Percentiles rank a stretch among this genome's conserved stretches.
Evolutionary conservation across 2,113 vertebrate genomes (phyloP).

Genomic region (Bolborhynchus lineola): DNA sequence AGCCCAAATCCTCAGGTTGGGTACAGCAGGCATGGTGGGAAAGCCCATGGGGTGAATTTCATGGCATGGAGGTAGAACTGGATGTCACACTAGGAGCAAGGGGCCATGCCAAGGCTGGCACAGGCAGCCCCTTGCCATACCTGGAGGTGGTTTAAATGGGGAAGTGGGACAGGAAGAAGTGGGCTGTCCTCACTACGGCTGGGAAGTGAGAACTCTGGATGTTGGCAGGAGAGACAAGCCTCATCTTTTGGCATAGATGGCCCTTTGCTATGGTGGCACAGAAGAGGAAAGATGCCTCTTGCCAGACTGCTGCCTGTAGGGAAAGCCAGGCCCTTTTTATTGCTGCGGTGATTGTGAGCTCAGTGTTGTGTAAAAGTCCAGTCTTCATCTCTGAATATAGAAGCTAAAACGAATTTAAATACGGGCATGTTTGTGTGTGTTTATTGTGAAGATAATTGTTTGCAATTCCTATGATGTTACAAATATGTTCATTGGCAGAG

Average conservation of each 20-base stretch:
- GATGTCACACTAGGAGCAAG: fast-evolving
- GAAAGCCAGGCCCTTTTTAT: not conserved
- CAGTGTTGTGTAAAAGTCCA: too few species aligned
- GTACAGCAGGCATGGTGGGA: not conserved
- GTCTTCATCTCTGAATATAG: fast-evolving
- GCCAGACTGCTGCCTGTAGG: not conserved
- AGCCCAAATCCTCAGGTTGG: not conserved
- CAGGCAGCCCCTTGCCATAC: not conserved
- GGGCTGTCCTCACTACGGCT: not conserved
- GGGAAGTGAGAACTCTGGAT: not conserved
- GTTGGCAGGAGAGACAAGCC: not conserved
- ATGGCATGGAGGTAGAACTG: not conserved
- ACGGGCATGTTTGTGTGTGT: not conserved
- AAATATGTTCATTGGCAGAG: fast-evolving
- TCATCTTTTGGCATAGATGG: fast-evolving
- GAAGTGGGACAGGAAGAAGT: not conserved
- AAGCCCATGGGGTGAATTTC: not conserved
- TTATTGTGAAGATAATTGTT: not conserved
- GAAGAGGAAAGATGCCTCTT: not conserved
- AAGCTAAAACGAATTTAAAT: not conserved
- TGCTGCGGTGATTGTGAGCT: not conserved
- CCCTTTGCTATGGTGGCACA: not conserved
- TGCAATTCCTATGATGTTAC: not conserved
- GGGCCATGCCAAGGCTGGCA: not conserved
- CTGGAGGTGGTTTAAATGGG: not conserved